phyloP scores from a whole-genome alignment of 2,888 invertebrate genomes.

The Temnothorax ravouxi region DNA sequence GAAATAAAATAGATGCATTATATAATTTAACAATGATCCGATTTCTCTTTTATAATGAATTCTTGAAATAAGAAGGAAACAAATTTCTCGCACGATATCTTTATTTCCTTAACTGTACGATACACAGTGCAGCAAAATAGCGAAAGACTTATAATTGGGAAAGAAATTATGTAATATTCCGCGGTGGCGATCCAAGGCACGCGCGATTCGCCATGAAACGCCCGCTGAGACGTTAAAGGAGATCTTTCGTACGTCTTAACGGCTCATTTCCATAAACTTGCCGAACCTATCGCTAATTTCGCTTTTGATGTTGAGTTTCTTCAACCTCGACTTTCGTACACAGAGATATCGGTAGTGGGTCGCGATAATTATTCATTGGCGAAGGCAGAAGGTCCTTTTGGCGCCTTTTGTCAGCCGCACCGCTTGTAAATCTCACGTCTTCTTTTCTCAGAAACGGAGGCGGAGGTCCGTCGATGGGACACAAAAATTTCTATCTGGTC shows the following conservation, averaged over 20 bases:
- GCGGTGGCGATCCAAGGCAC: background rate
- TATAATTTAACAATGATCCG: background rate
- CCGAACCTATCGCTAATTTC: slow-evolving; percentile 36
- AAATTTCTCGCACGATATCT: background rate
- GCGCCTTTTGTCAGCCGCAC: slow-evolving; percentile 50
- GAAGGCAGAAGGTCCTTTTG: slow-evolving; percentile 40
- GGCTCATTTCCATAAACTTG: slow-evolving; percentile 43
- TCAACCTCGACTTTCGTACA: slow-evolving; percentile 14
- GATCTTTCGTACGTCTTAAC: slow-evolving; percentile 9
- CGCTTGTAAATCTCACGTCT: slow-evolving; percentile 50
- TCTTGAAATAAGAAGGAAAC: background rate
- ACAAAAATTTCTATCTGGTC: slow-evolving; percentile 57
- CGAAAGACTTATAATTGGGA: background rate
- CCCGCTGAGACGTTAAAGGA: background rate
- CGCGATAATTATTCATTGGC: slow-evolving; percentile 50
- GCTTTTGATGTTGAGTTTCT: slow-evolving; percentile 47
- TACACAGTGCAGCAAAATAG: background rate
- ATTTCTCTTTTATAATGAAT: background rate
- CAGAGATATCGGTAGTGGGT: slow-evolving; percentile 25
- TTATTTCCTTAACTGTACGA: background rate
- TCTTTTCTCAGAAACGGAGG: slow-evolving; percentile 38
- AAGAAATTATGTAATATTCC: slow-evolving; percentile 1
- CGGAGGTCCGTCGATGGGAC: slow-evolving; percentile 33
- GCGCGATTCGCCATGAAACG: background rate
- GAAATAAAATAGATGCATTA: background rate